Base-by-base conservation (phyloP, 2,888 invertebrate species). In the Apotomis betuletana region DNA sequence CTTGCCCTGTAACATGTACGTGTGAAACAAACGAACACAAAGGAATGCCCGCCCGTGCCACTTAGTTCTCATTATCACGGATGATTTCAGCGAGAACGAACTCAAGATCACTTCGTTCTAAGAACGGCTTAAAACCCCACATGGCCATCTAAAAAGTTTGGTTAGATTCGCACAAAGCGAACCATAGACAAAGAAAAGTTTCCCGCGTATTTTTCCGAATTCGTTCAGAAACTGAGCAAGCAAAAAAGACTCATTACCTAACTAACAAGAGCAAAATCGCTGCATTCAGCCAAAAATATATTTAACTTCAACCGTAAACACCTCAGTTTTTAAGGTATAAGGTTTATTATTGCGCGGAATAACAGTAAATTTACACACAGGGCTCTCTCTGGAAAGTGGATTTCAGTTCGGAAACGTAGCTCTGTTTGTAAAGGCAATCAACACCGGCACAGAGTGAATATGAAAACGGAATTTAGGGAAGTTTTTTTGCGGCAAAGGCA, bases 341-440 rank as follows among this genome's bases (percentile, higher is more conserved):
- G 36, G 67, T 63, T 38, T 36, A 68, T 59, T 68, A 59, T 63
- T 10, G 62, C 3, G n/a, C 46, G 59, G 52, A 12, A 13, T 46
- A 58, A 38, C 52, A 46, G 52, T 54, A 38, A 65, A 55, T 44
- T 55, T 9, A 51, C 46, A 54, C 9, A 70, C 67, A 64, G 49
- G 70, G 58, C 73, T 67, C 75, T 57, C 5, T 15, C 75, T 76
- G 69, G 77, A 52, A n/a, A 74, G 73, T 75, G 75, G 69, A 78
- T 80, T 82, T 67, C 77, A 75, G 81, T 81, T 79, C 79, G 75
- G 75, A 78, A 81, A 79, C 75, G 77, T 64, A 57, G 77, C 75
- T 75, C 80, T 82, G 78, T 81, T 79, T 81, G 79, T 77, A 75
- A 78, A 77, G 79, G 77, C 80, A 82, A 83, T 83, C 82, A 80